phyloP scores from a whole-genome alignment of 2,888 invertebrate genomes.

The Minunthozetes semirufus region DNA sequence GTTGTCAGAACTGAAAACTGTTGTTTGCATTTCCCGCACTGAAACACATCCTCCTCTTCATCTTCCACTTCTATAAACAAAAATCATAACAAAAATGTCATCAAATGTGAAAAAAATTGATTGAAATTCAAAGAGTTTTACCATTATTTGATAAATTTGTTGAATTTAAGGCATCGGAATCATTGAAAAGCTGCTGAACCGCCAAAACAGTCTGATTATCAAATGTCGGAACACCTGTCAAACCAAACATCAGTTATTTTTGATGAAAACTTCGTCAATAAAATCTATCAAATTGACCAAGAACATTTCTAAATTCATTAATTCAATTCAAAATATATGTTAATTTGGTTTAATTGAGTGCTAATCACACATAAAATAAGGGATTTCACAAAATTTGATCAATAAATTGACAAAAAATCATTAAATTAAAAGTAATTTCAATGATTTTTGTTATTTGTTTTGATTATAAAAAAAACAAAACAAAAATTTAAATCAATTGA shows the following conservation, averaged over 20 bases:
- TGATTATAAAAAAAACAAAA: background rate
- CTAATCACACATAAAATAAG: no score
- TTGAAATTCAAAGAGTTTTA: background rate
- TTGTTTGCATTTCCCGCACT: slow-evolving; percentile 63
- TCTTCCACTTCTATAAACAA: background rate
- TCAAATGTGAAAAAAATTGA: background rate
- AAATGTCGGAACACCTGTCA: slow-evolving; percentile 18
- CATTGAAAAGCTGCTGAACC: slow-evolving; percentile 36
- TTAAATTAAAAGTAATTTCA: no score
- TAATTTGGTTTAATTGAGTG: no score
- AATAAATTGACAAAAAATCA: no score
- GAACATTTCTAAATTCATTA: no score
- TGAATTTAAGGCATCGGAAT: slow-evolving; percentile 21
- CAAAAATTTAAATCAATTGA: background rate
- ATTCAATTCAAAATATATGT: no score
- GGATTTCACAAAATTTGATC: no score
- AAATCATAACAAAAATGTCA: background rate
- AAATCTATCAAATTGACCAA: no score
- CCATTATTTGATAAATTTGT: background rate
- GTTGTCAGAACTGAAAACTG: slow-evolving; percentile 57
- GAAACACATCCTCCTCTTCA: slow-evolving; percentile 60
- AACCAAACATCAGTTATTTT: slow-evolving; percentile 27
- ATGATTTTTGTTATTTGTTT: background rate
- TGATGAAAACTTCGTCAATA: no score
- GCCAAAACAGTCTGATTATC: slow-evolving; percentile 38